Conservation (phyloP, 2,797 vertebrate genomes). For the Tenualosa thibaudeaui region DNA sequence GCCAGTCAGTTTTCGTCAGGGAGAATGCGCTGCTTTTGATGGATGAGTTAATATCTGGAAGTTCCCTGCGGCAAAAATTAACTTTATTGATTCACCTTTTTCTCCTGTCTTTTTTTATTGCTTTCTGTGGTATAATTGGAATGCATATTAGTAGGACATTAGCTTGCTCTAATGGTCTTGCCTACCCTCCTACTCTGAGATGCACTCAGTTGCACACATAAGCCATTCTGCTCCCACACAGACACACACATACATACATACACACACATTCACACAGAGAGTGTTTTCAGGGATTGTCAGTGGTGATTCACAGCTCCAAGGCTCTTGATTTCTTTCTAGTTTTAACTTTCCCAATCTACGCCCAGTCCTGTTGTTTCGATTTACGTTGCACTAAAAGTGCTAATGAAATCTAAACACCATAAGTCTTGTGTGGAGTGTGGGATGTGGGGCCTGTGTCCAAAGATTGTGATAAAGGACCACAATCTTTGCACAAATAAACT, state of each 20-base stretch:
- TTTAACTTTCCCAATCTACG: not conserved
- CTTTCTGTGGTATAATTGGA: not conserved
- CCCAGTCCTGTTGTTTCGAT: not conserved
- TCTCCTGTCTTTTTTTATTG: not conserved
- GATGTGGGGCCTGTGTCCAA: not conserved
- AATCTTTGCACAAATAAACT: not conserved
- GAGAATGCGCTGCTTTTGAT: conserved; percentile 23
- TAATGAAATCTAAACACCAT: conserved; percentile 20
- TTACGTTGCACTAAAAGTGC: conserved; percentile 12
- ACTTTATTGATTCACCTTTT: conserved; percentile 31
- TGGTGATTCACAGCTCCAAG: not conserved
- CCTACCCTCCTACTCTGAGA: not conserved
- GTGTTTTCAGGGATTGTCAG: not conserved
- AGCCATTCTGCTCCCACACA: not conserved
- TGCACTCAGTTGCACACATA: conserved; percentile 2
- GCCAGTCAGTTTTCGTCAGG: not conserved
- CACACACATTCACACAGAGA: not conserved
- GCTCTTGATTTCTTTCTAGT: conserved; percentile 5
- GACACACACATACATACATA: not conserved
- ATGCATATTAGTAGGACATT: conserved; percentile 25
- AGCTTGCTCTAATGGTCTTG: conserved; percentile 4
- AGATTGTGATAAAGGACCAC: not conserved
- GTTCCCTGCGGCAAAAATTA: conserved; percentile 19
- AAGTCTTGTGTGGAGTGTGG: not conserved
- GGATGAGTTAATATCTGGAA: conserved; percentile 39